Evolutionary conservation across 2,888 invertebrate genomes (phyloP).

Genomic region (Abscondita cerata): DNA sequence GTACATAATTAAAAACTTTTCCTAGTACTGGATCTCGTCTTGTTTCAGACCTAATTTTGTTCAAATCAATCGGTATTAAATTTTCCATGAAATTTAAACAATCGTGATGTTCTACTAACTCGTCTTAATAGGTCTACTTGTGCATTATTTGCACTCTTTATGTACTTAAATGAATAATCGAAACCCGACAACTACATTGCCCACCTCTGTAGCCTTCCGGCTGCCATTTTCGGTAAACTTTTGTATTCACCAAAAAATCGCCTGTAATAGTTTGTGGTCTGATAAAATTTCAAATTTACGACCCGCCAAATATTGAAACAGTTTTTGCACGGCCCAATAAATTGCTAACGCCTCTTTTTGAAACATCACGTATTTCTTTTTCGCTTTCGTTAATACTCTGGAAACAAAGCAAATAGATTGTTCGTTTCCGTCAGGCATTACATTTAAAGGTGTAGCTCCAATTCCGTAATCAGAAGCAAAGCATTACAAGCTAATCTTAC

Average conservation of each 20-base stretch:
- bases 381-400: neutral
- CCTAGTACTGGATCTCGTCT: neutral
- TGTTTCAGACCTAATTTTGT: neutral
- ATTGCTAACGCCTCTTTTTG: neutral
- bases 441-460: neutral
- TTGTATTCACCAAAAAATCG: too few species aligned
- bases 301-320: constrained; percentile 4
- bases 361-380: constrained; percentile 2
- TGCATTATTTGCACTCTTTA: too few species aligned
- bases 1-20: neutral
- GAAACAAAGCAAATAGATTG: neutral
- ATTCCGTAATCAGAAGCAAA: neutral
- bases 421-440: neutral
- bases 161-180: too few species aligned
- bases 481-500: neutral
- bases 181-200: too few species aligned
- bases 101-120: too few species aligned
- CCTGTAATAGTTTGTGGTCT: neutral
- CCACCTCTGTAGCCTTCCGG: too few species aligned
- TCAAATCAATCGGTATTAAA: neutral
- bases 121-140: neutral
- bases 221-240: too few species aligned
- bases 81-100: neutral
- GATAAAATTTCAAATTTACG: neutral
- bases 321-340: neutral